Evolutionary conservation across 2,888 invertebrate species (phyloP), one percentile per base, ranked within the genome.

Genomic region (Drosophila infuscata): DNA sequence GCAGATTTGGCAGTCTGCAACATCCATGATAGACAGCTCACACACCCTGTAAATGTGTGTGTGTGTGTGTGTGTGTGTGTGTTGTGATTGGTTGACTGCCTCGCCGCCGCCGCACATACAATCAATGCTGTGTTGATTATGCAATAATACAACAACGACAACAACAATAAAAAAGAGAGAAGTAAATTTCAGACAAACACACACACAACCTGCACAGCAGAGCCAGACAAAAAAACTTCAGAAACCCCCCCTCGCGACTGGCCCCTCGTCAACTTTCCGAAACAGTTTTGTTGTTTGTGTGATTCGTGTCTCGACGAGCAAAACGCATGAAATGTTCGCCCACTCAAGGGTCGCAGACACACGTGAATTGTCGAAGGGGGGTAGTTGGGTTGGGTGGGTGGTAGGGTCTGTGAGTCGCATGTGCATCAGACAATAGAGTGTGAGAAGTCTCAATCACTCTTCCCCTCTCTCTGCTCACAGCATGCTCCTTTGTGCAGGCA

Each of bases 401-500:
- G 9, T 8, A 17, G 17, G 36, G 36, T 25, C 29, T 4, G 41
- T 9, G 5, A 62, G 78, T 75, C 82, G 89, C 88, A 84, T 85
- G 89, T 85, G 85, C 85, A 85, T 70, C 83, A 79, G 72, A 76
- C 74, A 74, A 72, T 49, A 48, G 59, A 64, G 80, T 64, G 48
- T 76, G 81, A 79, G 68, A 70, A 70, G 70, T 73, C 73, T 70
- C 74, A 64, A 74, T 64, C 41, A 29, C 36, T 46, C 65, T 62
- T 36, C 11, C 33, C 30, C 64, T 8, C 25, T 17, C 29, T 52
- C 64, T 70, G 30, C 51, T 20, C 72, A 35, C 72, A 64, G 71
- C 70, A 30, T 77, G 89, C 85, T 89, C 88, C 85, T 85, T 85
- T 85, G 88, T 85, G 89, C 89, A 89, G 89, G 88, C 85, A 89